Conservation (phyloP, 2,113 vertebrate genomes). For the Columba livia region DNA sequence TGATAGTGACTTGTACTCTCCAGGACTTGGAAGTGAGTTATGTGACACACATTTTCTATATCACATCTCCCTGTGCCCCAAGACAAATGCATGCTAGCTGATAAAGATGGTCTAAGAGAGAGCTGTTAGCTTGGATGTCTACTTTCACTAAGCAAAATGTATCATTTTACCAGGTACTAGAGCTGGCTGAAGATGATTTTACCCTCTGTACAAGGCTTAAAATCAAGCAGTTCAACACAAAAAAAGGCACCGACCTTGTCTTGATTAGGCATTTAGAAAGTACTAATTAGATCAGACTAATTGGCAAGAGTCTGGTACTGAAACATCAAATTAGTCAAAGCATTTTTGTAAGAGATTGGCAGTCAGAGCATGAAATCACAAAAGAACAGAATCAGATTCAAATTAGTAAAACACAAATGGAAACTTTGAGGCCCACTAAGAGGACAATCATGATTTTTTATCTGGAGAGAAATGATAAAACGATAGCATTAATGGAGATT, state of each 20-base stretch:
- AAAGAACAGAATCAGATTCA: neutral
- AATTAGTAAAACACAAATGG: neutral
- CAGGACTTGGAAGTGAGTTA: neutral
- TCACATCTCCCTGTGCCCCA: neutral
- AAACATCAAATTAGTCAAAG: neutral
- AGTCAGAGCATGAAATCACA: neutral
- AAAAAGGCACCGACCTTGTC: neutral
- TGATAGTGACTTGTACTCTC: neutral
- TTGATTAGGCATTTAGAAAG: neutral
- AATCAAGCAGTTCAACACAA: neutral
- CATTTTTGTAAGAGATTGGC: neutral
- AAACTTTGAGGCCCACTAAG: neutral
- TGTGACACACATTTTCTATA: rapidly evolving
- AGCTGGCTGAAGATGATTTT: neutral
- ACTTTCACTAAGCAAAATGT: neutral
- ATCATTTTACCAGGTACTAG: neutral
- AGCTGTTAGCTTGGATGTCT: neutral
- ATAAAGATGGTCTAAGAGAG: neutral
- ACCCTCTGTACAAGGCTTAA: neutral
- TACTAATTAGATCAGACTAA: neutral
- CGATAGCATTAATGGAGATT: neutral
- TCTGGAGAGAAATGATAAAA: neutral
- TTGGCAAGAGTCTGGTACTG: neutral
- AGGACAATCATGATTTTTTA: neutral
- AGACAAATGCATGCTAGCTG: neutral